These are phyloP conservation scores for Hyperopisus bebe DNA, from an alignment of 2,113 vertebrate genomes.

Conservation along the genomic window DNA sequence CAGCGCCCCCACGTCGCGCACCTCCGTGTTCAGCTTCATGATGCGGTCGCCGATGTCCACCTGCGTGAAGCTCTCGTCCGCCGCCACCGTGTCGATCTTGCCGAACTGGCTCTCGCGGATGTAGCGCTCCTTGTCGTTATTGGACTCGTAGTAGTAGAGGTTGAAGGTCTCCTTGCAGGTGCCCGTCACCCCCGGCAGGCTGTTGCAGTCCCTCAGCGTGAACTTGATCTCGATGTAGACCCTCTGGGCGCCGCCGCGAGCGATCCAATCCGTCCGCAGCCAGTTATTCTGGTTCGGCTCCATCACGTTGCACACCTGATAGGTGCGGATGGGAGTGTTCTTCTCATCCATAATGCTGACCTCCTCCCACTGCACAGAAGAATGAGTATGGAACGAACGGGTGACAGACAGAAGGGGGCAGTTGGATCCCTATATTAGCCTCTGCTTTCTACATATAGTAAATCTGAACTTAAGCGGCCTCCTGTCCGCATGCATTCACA, in stretches of 20 bases:
- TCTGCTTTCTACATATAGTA: not conserved
- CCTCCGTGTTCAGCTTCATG: slow-evolving; percentile 97
- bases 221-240: slow-evolving; percentile 98
- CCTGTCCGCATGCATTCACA: not conserved
- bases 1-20: slow-evolving; percentile 83
- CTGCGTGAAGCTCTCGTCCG: slow-evolving; percentile 97
- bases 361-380: slow-evolving; percentile 84
- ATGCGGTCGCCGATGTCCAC: slow-evolving; percentile 96
- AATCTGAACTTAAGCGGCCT: not conserved
- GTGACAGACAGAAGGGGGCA: not conserved
- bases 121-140: slow-evolving; percentile 87
- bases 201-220: slow-evolving; percentile 96
- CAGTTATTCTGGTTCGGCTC: slow-evolving; percentile 96
- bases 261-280: slow-evolving; percentile 97
- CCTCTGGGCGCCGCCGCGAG: slow-evolving; percentile 83
- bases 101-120: slow-evolving; percentile 87
- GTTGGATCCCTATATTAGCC: not conserved
- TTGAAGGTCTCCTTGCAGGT: slow-evolving; percentile 99
- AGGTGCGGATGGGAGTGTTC: slow-evolving; percentile 94
- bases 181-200: slow-evolving; percentile 91
- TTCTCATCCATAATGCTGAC: slow-evolving; percentile 99
- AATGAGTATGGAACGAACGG: slow-evolving; percentile 20
- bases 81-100: slow-evolving; percentile 95
- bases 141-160: slow-evolving; percentile 93
- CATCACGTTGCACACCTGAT: slow-evolving; percentile 98